phyloP scores from a whole-genome alignment of 2,888 invertebrate genomes.

The Plagodis dolabraria region DNA sequence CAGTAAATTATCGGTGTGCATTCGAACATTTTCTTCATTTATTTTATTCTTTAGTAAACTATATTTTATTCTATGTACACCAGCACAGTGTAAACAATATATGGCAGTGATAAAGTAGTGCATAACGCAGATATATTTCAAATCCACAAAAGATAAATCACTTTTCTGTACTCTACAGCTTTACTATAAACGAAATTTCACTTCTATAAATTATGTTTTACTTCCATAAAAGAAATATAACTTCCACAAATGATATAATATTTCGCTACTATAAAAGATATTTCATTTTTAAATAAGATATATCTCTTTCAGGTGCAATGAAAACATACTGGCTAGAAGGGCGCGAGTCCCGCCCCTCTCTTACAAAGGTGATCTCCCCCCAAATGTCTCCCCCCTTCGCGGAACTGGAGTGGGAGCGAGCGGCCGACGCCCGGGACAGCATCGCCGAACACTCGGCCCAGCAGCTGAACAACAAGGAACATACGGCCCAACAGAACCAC shows the following conservation, averaged over 20 bases:
- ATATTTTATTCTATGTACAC: too few relatives aligned
- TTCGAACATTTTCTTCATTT: too few relatives aligned
- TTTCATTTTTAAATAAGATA: not conserved
- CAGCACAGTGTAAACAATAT: too few relatives aligned
- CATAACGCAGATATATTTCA: too few relatives aligned
- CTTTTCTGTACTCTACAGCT: too few relatives aligned
- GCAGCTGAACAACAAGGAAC: constrained; percentile 62
- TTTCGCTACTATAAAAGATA: not conserved
- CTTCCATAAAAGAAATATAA: too few relatives aligned
- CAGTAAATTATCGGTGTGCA: too few relatives aligned
- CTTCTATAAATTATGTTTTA: too few relatives aligned
- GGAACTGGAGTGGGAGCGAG: constrained; percentile 77
- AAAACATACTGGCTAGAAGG: constrained; percentile 95
- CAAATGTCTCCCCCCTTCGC: constrained; percentile 68
- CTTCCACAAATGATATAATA: not conserved
- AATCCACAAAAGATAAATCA: too few relatives aligned
- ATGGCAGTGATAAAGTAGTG: too few relatives aligned
- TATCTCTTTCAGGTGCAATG: constrained; percentile 87
- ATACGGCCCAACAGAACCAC: constrained; percentile 23
- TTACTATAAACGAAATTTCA: too few relatives aligned
- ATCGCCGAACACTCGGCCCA: constrained; percentile 76
- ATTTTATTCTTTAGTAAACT: too few relatives aligned
- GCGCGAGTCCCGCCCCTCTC: constrained; percentile 87
- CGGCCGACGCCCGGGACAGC: constrained; percentile 74
- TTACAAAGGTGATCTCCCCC: constrained; percentile 71